Evolutionary conservation across 2,888 invertebrate species (phyloP).

Genomic region (Caenorhabditis sp.): DNA sequence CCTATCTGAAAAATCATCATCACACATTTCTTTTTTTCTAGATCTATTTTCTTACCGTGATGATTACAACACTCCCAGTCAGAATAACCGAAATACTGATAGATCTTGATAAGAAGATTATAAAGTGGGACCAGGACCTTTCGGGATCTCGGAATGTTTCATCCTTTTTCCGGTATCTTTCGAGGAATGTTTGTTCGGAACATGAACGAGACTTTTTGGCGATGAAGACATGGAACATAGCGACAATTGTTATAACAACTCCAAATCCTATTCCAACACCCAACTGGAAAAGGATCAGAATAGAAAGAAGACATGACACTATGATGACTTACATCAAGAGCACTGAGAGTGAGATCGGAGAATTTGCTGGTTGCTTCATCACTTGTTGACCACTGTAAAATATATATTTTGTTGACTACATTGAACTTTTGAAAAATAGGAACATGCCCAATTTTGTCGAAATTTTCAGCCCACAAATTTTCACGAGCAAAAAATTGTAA

Average conservation of each 20-base stretch:
- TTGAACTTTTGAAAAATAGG: too few species aligned
- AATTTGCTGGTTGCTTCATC: constrained; percentile 9
- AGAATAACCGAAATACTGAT: constrained; percentile 11
- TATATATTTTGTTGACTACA: too few species aligned
- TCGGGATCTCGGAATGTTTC: constrained; percentile 24
- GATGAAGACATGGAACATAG: constrained; percentile 13
- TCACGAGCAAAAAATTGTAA: too few species aligned
- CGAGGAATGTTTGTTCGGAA: constrained; percentile 16
- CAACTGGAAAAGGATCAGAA: constrained; percentile 3
- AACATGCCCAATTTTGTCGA: too few species aligned
- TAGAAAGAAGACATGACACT: background rate
- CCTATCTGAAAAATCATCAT: constrained; percentile 14
- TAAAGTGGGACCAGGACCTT: constrained; percentile 15
- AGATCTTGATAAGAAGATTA: constrained; percentile 9
- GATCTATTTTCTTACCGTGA: background rate
- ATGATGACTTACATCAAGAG: constrained; percentile 9
- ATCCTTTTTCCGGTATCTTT: constrained; percentile 9
- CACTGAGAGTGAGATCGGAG: constrained; percentile 24
- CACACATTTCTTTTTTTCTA: background rate
- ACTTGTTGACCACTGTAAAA: background rate
- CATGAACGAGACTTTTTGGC: constrained; percentile 22
- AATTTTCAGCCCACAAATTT: too few species aligned
- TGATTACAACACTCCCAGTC: constrained; percentile 8
- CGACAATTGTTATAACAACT: constrained; percentile 14
- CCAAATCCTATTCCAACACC: constrained; percentile 17